Conservation (phyloP, 2,888 invertebrate species). For the Strigamia crassipes region DNA sequence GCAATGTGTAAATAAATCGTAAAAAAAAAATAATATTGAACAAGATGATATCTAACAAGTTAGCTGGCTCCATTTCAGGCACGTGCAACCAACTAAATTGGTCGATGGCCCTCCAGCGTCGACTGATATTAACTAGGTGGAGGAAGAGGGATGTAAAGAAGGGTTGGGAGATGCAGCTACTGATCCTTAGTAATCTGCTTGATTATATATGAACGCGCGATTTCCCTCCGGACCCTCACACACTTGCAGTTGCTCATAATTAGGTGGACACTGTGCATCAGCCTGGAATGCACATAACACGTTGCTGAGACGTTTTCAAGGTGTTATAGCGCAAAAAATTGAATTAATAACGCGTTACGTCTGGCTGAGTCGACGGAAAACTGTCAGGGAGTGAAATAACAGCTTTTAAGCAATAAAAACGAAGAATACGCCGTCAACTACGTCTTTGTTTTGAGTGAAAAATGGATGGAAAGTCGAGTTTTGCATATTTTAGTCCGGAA, state of each 20-base stretch:
- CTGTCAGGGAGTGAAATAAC: neutral
- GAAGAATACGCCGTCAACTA: neutral
- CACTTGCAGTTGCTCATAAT: neutral
- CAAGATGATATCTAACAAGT: neutral
- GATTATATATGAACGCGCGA: neutral
- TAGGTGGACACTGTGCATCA: neutral
- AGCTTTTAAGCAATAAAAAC: neutral
- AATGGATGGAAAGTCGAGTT: too few species aligned
- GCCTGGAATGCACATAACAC: neutral
- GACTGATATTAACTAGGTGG: neutral
- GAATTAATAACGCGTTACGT: neutral
- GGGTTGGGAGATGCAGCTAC: neutral
- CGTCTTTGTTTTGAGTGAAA: neutral
- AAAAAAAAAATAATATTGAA: neutral
- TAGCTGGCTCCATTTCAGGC: neutral
- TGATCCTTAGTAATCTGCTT: neutral
- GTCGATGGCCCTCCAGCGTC: neutral
- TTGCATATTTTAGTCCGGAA: too few species aligned
- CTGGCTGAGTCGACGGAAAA: neutral
- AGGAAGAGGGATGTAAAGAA: neutral
- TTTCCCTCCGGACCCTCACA: neutral
- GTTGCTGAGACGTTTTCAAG: neutral
- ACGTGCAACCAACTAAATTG: neutral
- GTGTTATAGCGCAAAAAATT: neutral
- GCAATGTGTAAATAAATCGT: neutral